These are phyloP conservation scores for Tortricodes alternella DNA, from an alignment of 2,888 invertebrate species.

Conservation along the genomic window DNA sequence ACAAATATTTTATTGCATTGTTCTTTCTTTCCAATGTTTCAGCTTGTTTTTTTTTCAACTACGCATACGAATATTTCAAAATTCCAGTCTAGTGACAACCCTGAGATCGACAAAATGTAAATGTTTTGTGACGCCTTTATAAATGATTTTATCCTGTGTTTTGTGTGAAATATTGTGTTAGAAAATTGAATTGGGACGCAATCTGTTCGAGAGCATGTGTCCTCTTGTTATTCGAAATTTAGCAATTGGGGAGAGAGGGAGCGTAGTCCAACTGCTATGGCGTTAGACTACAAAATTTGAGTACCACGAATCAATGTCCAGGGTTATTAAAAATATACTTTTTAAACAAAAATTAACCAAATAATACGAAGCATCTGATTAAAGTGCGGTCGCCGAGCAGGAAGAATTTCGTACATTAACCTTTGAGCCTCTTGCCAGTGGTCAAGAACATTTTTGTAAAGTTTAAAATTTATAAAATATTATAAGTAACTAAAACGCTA, in stretches of 20 bases:
- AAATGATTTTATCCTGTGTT: conserved; percentile 76
- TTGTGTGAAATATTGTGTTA: conserved; percentile 76
- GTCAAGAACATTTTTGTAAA: too few species aligned
- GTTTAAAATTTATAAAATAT: too few species aligned
- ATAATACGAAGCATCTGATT: too few species aligned
- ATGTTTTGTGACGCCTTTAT: conserved; percentile 73
- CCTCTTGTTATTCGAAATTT: not conserved
- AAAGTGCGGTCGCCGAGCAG: too few species aligned
- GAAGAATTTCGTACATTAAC: too few species aligned
- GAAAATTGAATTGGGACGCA: conserved; percentile 77
- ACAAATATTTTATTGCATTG: too few species aligned
- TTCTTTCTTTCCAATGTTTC: too few species aligned
- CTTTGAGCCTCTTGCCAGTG: too few species aligned
- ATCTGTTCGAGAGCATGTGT: conserved; percentile 55
- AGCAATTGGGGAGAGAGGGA: not conserved
- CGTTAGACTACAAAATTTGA: not conserved
- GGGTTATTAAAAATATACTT: not conserved
- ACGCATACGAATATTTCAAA: too few species aligned
- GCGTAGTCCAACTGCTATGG: not conserved
- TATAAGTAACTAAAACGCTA: too few species aligned
- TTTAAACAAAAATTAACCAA: too few species aligned
- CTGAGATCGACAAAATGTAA: conserved; percentile 50
- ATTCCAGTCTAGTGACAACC: conserved; percentile 33
- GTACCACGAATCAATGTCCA: not conserved
- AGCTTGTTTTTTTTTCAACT: too few species aligned